Evolutionary conservation across 2,888 invertebrate species (phyloP).

Genomic region (Phytoseiulus persimilis): DNA sequence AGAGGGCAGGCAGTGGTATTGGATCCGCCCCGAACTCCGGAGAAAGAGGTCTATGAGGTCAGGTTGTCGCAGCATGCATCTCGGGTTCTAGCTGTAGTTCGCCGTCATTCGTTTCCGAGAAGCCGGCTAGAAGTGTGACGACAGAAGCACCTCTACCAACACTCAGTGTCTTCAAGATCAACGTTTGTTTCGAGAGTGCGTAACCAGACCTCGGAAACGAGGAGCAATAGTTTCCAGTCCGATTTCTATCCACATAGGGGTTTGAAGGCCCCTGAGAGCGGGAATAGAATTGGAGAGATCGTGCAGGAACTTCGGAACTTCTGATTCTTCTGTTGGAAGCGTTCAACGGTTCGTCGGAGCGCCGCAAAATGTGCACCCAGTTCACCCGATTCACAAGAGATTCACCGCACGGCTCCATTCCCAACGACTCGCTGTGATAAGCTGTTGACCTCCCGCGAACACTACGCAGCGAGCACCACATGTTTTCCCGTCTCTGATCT

Average conservation of each 20-base stretch:
- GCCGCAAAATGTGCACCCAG: too few relatives aligned
- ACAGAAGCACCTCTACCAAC: background rate
- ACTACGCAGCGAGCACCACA: background rate
- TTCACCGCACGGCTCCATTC: too few relatives aligned
- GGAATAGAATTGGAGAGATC: too few relatives aligned
- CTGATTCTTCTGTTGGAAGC: too few relatives aligned
- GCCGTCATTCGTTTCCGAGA: slow-evolving; percentile 27
- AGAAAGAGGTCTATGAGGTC: background rate
- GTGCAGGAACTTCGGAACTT: too few relatives aligned
- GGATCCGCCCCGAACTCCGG: too few relatives aligned
- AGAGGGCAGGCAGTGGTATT: too few relatives aligned
- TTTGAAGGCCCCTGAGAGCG: too few relatives aligned
- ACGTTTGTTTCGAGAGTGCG: background rate
- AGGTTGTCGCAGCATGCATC: background rate
- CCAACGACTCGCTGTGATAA: background rate
- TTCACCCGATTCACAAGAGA: too few relatives aligned
- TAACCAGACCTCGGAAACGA: background rate
- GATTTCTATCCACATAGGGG: too few relatives aligned
- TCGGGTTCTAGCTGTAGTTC: background rate
- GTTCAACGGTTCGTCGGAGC: too few relatives aligned
- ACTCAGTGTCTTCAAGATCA: background rate
- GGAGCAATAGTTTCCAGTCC: background rate
- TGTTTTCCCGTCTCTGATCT: background rate
- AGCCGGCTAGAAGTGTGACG: background rate
- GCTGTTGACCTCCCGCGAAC: too few relatives aligned